These are phyloP conservation scores for Drosophila willistoni DNA, from an alignment of 1,140 invertebrate genomes.

Conservation along the genomic window DNA sequence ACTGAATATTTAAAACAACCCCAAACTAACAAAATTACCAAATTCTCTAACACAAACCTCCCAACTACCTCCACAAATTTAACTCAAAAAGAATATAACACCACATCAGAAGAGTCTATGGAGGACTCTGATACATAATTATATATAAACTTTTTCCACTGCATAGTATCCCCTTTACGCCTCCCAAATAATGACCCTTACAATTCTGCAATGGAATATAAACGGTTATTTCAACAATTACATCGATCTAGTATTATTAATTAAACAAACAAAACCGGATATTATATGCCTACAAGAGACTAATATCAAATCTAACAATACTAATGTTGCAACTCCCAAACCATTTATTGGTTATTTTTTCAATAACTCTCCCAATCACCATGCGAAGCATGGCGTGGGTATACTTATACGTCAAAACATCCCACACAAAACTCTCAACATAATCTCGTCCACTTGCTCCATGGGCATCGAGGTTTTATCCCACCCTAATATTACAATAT, in stretches of 20 bases:
- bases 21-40: background rate
- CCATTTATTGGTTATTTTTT: slow-evolving; percentile 12
- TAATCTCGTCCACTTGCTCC: slow-evolving; percentile 11
- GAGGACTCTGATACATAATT: slow-evolving; percentile 1
- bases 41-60: background rate
- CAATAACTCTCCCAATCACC: slow-evolving; percentile 1
- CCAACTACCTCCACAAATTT: background rate
- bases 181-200: background rate
- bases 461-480: slow-evolving; percentile 22
- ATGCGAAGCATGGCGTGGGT: background rate
- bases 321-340: slow-evolving; percentile 6
- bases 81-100: slow-evolving; percentile 10
- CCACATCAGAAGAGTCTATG: slow-evolving; percentile 7
- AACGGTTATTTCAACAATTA: slow-evolving; percentile 11
- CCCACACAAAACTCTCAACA: slow-evolving; percentile 6
- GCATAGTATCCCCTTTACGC: slow-evolving; percentile 2
- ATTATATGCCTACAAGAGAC: slow-evolving; percentile 4
- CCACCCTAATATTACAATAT: slow-evolving; percentile 23
- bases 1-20: background rate
- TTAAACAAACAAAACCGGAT: background rate
- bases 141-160: background rate
- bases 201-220: slow-evolving; percentile 2
- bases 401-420: slow-evolving; percentile 16
- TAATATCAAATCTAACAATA: background rate
- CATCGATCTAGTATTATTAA: slow-evolving; percentile 5